Base-by-base conservation (phyloP, 2,797 vertebrate species). In the Coendou prehensilis region DNA sequence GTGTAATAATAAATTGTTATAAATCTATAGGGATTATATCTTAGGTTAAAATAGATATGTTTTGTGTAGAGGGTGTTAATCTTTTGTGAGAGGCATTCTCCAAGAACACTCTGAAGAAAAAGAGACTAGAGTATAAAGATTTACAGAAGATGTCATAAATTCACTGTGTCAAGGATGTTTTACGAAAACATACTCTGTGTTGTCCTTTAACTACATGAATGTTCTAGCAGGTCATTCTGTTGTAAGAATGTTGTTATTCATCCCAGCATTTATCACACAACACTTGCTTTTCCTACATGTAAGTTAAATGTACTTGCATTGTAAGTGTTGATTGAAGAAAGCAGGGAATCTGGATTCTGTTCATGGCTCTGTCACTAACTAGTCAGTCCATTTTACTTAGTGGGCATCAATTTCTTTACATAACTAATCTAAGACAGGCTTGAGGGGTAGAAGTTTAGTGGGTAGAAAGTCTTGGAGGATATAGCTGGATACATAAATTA, bases 1-100 rank as follows among this genome's bases (percentile, higher is more conserved):
- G 56, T 89, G 17, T 81, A 56, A 78, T 71, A 81, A 75, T 71
- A 84, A 28, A 41, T 64, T 83, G 4, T 80, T 67, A 4, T 73
- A 33, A 80, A 54, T 41, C 47, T 90, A 6, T 30, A 81, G 47
- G 93, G 73, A 56, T 88, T 18, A 28, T 64, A 0, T 97, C 37
- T 75, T 91, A 88, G 47, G 50, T 64, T 57, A 63, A 84, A 89
- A 84, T 95, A 91, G 28, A 80, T 86, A 11, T 93, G 41, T 85
- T 84, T 81, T 63, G 63, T 61, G 18, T 64, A 15, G n/a, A 41
- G n/a, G 23, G 33, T 92, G 41, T 93, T 30, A 37, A 20, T 84
- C 57, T 56, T 88, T 79, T 47, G 2, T 79, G 59, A 59, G 57
- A 33, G 7, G 41, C 63, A 2, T 33, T 95, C 23, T 84, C 33